Evolutionary conservation across 2,888 invertebrate species (phyloP).

Genomic region (Lepidocyrtinus sp.): DNA sequence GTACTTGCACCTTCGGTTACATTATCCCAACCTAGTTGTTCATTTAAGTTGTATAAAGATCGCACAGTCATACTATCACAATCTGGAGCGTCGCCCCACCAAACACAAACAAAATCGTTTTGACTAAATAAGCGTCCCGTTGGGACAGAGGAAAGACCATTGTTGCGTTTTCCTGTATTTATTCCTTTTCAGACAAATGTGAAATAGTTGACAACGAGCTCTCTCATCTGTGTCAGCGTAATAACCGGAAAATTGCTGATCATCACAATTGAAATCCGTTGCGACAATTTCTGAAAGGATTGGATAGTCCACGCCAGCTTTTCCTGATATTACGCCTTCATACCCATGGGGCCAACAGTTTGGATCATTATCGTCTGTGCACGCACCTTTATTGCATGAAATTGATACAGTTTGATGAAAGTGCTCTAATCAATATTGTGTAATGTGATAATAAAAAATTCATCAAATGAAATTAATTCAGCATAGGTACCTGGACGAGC

Average conservation of each 20-base stretch:
- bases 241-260: slow-evolving; percentile 67
- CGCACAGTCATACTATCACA: slow-evolving; percentile 56
- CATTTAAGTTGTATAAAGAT: slow-evolving; percentile 62
- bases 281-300: slow-evolving; percentile 62
- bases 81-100: slow-evolving; percentile 67
- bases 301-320: slow-evolving; percentile 68
- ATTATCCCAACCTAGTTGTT: slow-evolving; percentile 68
- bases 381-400: slow-evolving; percentile 14
- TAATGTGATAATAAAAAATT: neutral
- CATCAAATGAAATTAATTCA: no score
- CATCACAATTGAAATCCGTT: slow-evolving; percentile 65
- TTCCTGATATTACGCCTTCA: slow-evolving; percentile 65
- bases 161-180: slow-evolving; percentile 59
- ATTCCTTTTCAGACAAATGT: slow-evolving; percentile 65
- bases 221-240: slow-evolving; percentile 67
- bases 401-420: neutral
- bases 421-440: neutral
- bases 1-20: slow-evolving; percentile 47
- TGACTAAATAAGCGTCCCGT: slow-evolving; percentile 65
- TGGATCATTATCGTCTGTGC: slow-evolving; percentile 48
- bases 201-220: slow-evolving; percentile 68
- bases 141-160: slow-evolving; percentile 69
- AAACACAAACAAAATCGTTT: slow-evolving; percentile 67
- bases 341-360: slow-evolving; percentile 67
- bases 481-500: neutral